Evolutionary conservation across 2,113 vertebrate genomes (phyloP).

Genomic region (Geococcyx californianus): DNA sequence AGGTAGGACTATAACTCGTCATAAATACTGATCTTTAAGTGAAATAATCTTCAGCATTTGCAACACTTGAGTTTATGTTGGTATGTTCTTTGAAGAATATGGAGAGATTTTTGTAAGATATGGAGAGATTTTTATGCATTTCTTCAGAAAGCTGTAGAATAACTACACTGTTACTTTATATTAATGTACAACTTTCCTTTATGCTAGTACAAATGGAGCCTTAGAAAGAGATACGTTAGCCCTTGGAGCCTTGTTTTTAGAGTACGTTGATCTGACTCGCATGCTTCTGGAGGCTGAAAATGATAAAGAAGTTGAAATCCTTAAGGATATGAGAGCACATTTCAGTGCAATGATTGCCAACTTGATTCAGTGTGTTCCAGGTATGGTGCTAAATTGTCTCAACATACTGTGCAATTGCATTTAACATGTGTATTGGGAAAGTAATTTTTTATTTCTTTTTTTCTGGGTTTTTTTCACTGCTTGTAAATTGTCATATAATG

Average conservation of each 20-base stretch:
- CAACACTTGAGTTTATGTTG: background rate
- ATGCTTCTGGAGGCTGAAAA: slow-evolving; percentile 99
- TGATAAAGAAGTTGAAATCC: slow-evolving; percentile 95
- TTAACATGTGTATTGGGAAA: background rate
- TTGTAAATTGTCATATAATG: background rate
- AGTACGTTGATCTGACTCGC: slow-evolving; percentile 95
- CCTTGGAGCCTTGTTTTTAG: slow-evolving; percentile 93
- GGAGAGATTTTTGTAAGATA: background rate
- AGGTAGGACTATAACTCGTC: slow-evolving; percentile 75
- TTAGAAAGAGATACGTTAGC: slow-evolving; percentile 93
- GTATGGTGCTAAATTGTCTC: slow-evolving; percentile 58
- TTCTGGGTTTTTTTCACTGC: background rate
- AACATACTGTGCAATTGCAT: background rate
- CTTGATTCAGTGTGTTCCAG: slow-evolving; percentile 95
- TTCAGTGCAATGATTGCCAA: slow-evolving; percentile 96
- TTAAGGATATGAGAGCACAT: slow-evolving; percentile 97
- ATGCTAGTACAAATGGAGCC: slow-evolving; percentile 90
- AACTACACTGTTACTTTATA: background rate
- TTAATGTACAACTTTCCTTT: slow-evolving; percentile 10
- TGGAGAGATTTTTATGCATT: background rate
- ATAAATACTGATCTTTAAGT: background rate
- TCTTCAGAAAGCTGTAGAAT: background rate
- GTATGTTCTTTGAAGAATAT: background rate
- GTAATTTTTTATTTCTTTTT: background rate
- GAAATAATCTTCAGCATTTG: background rate